A percentile compares a stretch with the other conserved stretches of the same genome.
Evolutionary conservation across 2,797 vertebrate species (phyloP).

Genomic region (Cuculus canorus): DNA sequence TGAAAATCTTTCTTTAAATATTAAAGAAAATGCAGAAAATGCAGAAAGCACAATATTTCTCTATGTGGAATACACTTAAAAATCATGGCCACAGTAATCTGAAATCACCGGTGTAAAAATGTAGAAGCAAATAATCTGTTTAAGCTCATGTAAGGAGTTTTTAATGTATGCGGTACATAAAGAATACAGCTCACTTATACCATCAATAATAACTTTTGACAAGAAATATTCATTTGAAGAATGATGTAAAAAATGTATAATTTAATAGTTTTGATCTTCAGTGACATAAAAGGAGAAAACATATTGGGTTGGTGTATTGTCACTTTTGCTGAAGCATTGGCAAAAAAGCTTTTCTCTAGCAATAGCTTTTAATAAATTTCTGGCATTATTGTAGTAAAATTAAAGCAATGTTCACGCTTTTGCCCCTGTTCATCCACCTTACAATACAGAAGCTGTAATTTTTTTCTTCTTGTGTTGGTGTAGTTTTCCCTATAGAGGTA

Average conservation of each 20-base stretch:
- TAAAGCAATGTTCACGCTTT: constrained; percentile 45
- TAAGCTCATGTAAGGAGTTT: background rate
- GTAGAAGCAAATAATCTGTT: background rate
- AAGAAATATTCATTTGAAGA: background rate
- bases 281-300: constrained; percentile 19
- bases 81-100: background rate
- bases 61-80: background rate
- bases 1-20: background rate
- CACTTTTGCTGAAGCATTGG: constrained; percentile 46
- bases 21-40: background rate
- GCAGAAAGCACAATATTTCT: background rate
- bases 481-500: constrained; percentile 66
- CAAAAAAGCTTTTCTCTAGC: constrained; percentile 42
- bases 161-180: background rate
- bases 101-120: background rate
- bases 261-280: constrained; percentile 40
- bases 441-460: constrained; percentile 49
- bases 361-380: constrained; percentile 70
- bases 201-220: background rate
- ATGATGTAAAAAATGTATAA: constrained; percentile 2
- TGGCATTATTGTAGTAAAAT: constrained; percentile 51
- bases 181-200: background rate
- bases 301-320: constrained; percentile 17
- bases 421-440: constrained; percentile 57
- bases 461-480: constrained; percentile 70